phyloP scores from a whole-genome alignment of 2,113 vertebrate species.

The Elephantulus edwardii region DNA sequence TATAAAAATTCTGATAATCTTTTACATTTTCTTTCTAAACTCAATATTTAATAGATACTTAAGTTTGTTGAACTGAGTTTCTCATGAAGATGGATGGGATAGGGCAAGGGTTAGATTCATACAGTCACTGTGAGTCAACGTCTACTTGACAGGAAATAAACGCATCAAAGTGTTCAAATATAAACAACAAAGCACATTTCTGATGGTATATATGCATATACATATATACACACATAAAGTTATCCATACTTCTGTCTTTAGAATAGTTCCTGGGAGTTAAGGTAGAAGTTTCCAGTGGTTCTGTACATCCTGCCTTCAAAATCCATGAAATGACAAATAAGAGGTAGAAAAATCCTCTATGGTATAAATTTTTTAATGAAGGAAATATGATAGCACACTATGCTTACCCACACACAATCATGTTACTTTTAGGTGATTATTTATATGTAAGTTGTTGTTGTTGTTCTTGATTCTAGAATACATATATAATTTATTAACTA shows the following conservation, averaged over 20 bases:
- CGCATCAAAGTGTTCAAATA: constrained; percentile 33
- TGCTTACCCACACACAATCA: too few species aligned
- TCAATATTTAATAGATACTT: neutral
- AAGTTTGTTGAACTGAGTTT: constrained; percentile 9
- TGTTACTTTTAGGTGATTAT: neutral
- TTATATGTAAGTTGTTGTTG: neutral
- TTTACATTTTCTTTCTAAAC: neutral
- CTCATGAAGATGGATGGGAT: too few species aligned
- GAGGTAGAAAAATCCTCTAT: neutral
- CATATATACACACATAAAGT: neutral
- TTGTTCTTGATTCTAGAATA: too few species aligned
- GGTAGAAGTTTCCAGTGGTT: neutral
- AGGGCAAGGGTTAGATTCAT: too few species aligned
- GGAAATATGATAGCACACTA: neutral
- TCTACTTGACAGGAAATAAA: too few species aligned
- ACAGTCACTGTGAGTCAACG: too few species aligned
- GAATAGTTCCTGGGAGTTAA: neutral
- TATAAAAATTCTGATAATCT: constrained; percentile 3
- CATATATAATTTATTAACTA: neutral
- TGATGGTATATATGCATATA: neutral
- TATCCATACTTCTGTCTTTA: neutral
- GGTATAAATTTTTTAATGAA: neutral
- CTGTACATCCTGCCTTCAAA: neutral
- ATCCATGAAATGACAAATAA: neutral
- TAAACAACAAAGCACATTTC: constrained; percentile 5